Percentiles rank a stretch among this genome's conserved stretches.
Evolutionary conservation across 2,113 vertebrate genomes (phyloP).

Genomic region (Chroicocephalus ridibundus): DNA sequence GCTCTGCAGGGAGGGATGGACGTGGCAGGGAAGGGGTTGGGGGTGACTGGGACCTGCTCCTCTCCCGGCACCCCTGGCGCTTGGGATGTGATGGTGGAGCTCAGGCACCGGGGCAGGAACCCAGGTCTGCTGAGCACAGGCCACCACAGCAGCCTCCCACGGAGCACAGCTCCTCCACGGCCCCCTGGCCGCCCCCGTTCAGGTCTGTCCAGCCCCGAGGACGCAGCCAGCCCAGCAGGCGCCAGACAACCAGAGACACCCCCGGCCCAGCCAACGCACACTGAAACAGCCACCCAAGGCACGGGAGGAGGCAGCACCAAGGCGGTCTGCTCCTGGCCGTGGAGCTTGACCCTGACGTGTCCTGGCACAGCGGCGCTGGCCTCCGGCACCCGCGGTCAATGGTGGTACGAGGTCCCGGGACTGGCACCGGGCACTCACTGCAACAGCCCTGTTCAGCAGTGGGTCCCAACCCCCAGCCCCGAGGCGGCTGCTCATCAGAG

Average conservation of each 20-base stretch:
- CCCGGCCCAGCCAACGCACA: too few species aligned
- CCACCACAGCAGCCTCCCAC: background rate
- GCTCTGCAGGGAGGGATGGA: background rate
- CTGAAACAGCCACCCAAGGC: background rate
- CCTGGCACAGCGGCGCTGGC: background rate
- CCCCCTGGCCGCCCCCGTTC: background rate
- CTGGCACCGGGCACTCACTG: rapidly evolving
- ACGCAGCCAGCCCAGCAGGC: rapidly evolving
- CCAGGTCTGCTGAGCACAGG: background rate
- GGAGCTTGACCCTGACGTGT: rapidly evolving
- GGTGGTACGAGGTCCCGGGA: background rate
- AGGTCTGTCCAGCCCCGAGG: background rate
- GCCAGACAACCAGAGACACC: too few species aligned
- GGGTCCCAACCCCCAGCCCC: rapidly evolving
- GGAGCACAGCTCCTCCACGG: background rate
- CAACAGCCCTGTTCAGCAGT: rapidly evolving
- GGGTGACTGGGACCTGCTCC: background rate
- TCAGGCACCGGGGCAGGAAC: too few species aligned
- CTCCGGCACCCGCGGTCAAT: rapidly evolving
- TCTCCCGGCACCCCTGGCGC: background rate
- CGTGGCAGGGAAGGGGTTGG: rapidly evolving
- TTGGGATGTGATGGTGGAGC: background rate
- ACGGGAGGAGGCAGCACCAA: background rate
- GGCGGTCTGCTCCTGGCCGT: background rate
- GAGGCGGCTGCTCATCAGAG: background rate